phyloP scores from a whole-genome alignment of 2,888 invertebrate species.

The Sphaerophoria taeniata region DNA sequence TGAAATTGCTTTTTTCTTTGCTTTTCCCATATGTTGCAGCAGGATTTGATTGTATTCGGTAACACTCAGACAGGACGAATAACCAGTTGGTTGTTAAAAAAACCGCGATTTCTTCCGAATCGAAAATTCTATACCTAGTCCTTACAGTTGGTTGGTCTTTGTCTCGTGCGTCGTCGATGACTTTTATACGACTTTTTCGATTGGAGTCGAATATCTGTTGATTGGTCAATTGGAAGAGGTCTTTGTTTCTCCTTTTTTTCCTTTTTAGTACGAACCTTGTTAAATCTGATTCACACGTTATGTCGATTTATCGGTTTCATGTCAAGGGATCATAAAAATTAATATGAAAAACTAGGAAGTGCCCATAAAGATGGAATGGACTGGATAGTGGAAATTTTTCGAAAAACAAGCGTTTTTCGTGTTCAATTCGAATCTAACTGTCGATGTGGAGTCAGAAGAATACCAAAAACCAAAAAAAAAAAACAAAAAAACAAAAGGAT shows the following conservation, averaged over 20 bases:
- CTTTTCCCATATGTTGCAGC: conserved; percentile 8
- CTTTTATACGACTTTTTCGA: conserved; percentile 31
- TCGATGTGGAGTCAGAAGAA: background rate
- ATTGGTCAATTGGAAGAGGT: conserved; percentile 54
- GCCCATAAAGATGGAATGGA: conserved; percentile 68
- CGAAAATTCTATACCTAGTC: conserved; percentile 21
- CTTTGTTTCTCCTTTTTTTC: conserved; percentile 3
- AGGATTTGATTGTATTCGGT: background rate
- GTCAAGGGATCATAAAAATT: conserved; percentile 69
- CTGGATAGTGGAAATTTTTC: conserved; percentile 1
- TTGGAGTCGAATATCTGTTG: conserved; percentile 30
- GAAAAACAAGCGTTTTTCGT: conserved; percentile 10
- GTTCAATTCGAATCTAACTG: background rate
- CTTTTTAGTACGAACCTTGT: background rate
- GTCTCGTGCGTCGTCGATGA: background rate
- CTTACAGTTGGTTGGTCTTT: background rate
- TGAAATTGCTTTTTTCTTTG: background rate
- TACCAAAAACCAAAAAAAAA: background rate
- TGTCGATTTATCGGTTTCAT: conserved; percentile 65
- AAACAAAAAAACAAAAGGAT: background rate
- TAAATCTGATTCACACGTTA: conserved; percentile 45
- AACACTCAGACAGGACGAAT: background rate
- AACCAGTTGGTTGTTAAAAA: conserved; percentile 43
- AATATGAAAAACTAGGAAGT: conserved; percentile 41
- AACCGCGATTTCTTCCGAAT: conserved; percentile 59